These are phyloP conservation scores for Stegastes partitus DNA, from an alignment of 2,113 vertebrate genomes.

Conservation along the genomic window DNA sequence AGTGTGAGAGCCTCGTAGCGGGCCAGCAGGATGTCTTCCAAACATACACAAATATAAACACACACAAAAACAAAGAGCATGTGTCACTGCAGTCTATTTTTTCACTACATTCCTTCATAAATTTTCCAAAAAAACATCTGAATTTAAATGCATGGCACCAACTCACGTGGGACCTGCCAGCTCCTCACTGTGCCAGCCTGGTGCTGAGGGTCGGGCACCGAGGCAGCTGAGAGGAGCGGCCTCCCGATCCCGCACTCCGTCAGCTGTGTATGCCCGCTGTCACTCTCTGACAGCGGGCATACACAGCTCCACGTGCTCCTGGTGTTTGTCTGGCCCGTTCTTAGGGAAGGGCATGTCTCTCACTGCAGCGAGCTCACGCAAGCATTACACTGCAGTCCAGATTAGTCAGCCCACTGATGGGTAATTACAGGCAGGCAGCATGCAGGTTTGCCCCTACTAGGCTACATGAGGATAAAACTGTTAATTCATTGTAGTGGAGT, in stretches of 20 bases:
- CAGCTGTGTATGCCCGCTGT: conserved; percentile 54
- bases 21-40: conserved; percentile 23
- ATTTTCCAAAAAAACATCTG: not conserved
- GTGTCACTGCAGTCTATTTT: conserved; percentile 18
- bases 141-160: conserved; percentile 49
- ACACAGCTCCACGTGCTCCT: conserved; percentile 53
- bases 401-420: conserved; percentile 41
- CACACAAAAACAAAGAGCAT: not conserved
- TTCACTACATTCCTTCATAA: not conserved
- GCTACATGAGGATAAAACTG: conserved; percentile 15
- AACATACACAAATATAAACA: conserved; percentile 32
- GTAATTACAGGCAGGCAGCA: conserved; percentile 41
- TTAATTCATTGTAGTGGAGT: not conserved
- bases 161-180: conserved; percentile 49
- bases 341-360: conserved; percentile 33
- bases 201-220: conserved; percentile 47
- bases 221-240: conserved; percentile 61
- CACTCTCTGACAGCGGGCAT: conserved; percentile 40
- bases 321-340: conserved; percentile 51
- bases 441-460: conserved; percentile 18
- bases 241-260: conserved; percentile 61
- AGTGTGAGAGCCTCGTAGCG: conserved; percentile 1
- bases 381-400: conserved; percentile 38
- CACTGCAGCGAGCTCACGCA: conserved; percentile 32
- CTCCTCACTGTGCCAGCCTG: conserved; percentile 45